Conservation (phyloP, 2,888 invertebrate genomes). For the Phytoseiulus persimilis region DNA sequence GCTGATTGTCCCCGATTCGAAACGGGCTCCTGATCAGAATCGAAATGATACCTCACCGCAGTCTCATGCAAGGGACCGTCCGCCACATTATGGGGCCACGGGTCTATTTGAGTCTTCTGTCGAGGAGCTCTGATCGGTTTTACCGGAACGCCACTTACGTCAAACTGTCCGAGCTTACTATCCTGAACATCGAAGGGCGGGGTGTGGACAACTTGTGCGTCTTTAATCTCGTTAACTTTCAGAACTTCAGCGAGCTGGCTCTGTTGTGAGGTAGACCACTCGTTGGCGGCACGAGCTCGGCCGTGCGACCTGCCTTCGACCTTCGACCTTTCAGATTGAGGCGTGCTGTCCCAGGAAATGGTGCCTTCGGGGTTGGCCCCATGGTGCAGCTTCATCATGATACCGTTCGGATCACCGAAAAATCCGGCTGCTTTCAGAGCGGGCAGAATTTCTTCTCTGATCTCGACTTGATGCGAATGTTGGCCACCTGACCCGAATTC, state of each 20-base stretch:
- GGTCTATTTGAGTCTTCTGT: not conserved
- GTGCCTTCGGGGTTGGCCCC: not conserved
- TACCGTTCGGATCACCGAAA: not conserved
- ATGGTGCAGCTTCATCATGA: not conserved
- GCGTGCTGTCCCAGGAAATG: no score
- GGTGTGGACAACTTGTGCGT: not conserved
- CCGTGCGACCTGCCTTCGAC: not conserved
- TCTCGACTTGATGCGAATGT: constrained; percentile 11
- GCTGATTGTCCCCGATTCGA: not conserved
- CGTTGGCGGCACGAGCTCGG: not conserved
- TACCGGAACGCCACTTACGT: constrained; percentile 14
- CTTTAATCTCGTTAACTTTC: not conserved
- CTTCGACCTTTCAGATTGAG: not conserved
- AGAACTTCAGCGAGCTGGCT: constrained; percentile 14
- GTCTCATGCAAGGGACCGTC: not conserved
- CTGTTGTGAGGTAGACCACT: not conserved
- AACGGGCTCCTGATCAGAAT: not conserved
- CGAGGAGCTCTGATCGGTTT: not conserved
- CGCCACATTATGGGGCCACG: constrained; percentile 10
- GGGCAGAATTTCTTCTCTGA: constrained; percentile 16
- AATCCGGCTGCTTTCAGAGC: constrained; percentile 12
- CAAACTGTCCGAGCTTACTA: not conserved
- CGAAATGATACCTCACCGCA: not conserved
- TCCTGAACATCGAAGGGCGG: not conserved
- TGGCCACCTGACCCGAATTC: not conserved